Evolutionary conservation across 2,888 invertebrate genomes (phyloP).

Genomic region (Lumbricus terrestris): DNA sequence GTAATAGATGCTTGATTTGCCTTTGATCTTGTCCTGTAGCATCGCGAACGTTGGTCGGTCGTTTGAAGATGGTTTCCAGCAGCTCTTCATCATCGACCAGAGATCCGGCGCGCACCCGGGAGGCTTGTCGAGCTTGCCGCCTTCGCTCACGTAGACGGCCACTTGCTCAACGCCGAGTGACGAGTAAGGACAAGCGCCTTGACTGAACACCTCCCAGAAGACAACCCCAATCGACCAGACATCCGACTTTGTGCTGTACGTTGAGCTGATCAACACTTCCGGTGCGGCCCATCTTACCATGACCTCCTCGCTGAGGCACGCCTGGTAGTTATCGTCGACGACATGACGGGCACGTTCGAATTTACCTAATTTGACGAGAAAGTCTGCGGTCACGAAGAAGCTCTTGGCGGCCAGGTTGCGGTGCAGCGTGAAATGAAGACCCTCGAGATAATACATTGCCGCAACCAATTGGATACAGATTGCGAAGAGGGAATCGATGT

Average conservation of each 20-base stretch:
- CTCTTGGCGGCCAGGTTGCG: constrained; percentile 39
- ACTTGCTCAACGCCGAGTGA: constrained; percentile 37
- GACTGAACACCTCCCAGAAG: constrained; percentile 42
- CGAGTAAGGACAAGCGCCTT: constrained; percentile 39
- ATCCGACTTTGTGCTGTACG: constrained; percentile 42
- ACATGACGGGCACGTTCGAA: constrained; percentile 40
- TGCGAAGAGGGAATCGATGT: constrained; percentile 40
- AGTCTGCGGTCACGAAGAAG: constrained; percentile 38
- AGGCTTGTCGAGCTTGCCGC: constrained; percentile 41
- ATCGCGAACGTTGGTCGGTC: constrained; percentile 37
- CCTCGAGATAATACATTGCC: constrained; percentile 39
- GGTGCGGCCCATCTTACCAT: constrained; percentile 42
- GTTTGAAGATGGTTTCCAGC: constrained; percentile 37
- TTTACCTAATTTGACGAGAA: constrained; percentile 40
- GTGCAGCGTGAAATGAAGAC: constrained; percentile 38
- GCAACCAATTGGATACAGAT: constrained; percentile 40
- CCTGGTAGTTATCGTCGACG: constrained; percentile 40
- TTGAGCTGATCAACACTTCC: constrained; percentile 39
- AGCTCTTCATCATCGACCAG: constrained; percentile 38
- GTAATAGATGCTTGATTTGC: constrained; percentile 42
- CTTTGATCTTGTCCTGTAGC: constrained; percentile 41
- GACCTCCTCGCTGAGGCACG: constrained; percentile 35
- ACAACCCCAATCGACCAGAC: constrained; percentile 42
- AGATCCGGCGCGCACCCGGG: constrained; percentile 38
- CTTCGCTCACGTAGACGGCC: constrained; percentile 39